A percentile compares a stretch with the other conserved stretches of the same genome.
These are phyloP conservation scores for Labrus mixtus DNA, from an alignment of 2,113 vertebrate species.

Conservation along the genomic window DNA sequence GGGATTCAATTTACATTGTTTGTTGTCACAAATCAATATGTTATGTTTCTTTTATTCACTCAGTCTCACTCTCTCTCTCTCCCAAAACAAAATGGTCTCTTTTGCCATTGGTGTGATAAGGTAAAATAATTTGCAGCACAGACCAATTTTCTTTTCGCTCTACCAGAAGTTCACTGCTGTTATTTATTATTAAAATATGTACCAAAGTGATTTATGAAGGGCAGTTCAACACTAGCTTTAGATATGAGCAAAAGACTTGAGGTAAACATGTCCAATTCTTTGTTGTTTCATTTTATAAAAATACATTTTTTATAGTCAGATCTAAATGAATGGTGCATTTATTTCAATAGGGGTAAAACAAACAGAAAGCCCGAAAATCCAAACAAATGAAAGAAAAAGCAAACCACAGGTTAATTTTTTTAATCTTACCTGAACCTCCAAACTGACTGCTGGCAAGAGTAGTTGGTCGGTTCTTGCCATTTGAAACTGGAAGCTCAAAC, in stretches of 20 bases:
- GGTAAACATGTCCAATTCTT: neutral
- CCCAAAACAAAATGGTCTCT: constrained; percentile 32
- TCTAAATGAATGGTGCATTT: neutral
- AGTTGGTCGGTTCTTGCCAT: constrained; percentile 92
- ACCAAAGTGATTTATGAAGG: constrained; percentile 5
- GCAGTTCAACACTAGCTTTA: constrained; percentile 4
- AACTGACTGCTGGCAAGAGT: constrained; percentile 91
- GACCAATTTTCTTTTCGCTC: neutral
- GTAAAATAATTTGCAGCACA: too few species aligned
- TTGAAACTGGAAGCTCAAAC: constrained; percentile 93
- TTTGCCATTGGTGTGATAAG: too few species aligned
- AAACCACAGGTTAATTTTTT: neutral
- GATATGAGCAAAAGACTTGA: neutral
- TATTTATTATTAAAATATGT: constrained; percentile 18
- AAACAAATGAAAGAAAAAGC: neutral
- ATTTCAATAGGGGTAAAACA: neutral
- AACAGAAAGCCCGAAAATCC: neutral
- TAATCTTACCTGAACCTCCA: constrained; percentile 88
- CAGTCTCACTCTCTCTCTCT: constrained; percentile 2
- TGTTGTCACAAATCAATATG: too few species aligned
- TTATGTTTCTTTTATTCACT: too few species aligned
- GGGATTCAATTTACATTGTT: too few species aligned
- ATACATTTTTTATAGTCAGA: neutral
- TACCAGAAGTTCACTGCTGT: neutral
- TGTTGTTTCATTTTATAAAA: neutral